These are phyloP conservation scores for Cinclus mexicanus DNA, from an alignment of 2,113 vertebrate genomes.

Conservation along the genomic window DNA sequence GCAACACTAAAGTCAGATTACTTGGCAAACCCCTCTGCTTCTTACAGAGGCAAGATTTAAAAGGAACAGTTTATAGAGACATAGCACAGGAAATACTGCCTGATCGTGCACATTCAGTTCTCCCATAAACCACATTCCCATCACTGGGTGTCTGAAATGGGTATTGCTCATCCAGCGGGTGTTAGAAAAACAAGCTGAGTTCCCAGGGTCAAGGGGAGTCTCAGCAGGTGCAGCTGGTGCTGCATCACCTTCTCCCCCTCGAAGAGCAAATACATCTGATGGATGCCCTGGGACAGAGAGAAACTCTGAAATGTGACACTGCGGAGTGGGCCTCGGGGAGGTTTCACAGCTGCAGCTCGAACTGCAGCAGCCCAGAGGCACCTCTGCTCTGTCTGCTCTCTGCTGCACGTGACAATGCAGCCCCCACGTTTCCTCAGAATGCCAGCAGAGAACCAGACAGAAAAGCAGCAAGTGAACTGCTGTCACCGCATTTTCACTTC, in stretches of 20 bases:
- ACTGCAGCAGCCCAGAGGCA: neutral
- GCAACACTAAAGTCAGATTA: neutral
- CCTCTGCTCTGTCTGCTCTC: neutral
- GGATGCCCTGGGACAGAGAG: neutral
- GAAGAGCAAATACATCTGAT: fast-evolving
- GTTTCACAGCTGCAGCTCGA: neutral
- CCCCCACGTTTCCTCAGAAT: neutral
- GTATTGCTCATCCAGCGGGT: neutral
- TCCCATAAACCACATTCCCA: neutral
- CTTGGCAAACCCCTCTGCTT: neutral
- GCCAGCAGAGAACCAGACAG: neutral
- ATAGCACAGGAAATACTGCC: neutral
- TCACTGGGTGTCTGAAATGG: neutral
- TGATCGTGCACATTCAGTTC: neutral
- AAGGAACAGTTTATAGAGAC: neutral
- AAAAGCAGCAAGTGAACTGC: neutral
- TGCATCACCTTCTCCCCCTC: neutral
- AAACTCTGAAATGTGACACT: fast-evolving
- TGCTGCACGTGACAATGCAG: fast-evolving
- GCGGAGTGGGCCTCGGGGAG: neutral
- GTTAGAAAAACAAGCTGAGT: neutral
- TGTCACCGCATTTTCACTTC: neutral
- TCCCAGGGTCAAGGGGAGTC: neutral
- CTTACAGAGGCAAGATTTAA: neutral
- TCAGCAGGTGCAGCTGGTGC: neutral